Base-by-base conservation (phyloP, 1,140 invertebrate genomes). In the Eubasilissa regina region DNA sequence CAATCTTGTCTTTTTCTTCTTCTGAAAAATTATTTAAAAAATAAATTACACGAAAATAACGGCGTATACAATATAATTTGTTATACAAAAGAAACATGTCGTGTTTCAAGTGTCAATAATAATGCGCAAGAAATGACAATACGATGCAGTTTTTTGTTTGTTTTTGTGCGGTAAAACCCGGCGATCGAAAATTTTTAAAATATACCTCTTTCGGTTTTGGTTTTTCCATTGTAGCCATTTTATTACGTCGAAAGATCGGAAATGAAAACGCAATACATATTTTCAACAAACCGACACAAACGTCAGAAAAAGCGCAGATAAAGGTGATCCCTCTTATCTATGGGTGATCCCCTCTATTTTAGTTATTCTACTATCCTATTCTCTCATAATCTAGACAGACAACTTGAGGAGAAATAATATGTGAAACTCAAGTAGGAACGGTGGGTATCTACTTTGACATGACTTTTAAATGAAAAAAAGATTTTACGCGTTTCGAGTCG, bases 151-250 rank as follows among this genome's bases (percentile, higher is more conserved):
- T 35, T 35, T 17, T 12, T 62, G 21, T 43, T 68, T 68, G n/a
- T 44, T 68, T 21, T 19, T 45, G 44, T n/a, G 44, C n/a, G 19
- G 3, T 45, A 45, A 13, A 21, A 60, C 21, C 21, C 15, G 56
- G 11, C 9, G 15, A 60, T 12, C 11, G 8, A 13, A 53, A 73
- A 53, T 4, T 55, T 25, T 9, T 19, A 17, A 47, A 53, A 15
- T 47, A 60, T 77, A 77, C 75, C 75, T 77, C 60, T 53, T 77
- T 77, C 10, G 55, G 35, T 66, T 77, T 77, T n/a, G 75, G 58
- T 77, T 66, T 77, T 47, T 77, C 75, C 62, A 77, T 68, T 68
- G 75, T 77, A 53, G 75, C 75, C 75, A 77, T 77, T 77, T 73
- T 44, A 43, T 25, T 19, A 53, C 19, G 8, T 9, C 4, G n/a